Conservation (phyloP, 2,113 vertebrate species). For the Pampusana beccarii region DNA sequence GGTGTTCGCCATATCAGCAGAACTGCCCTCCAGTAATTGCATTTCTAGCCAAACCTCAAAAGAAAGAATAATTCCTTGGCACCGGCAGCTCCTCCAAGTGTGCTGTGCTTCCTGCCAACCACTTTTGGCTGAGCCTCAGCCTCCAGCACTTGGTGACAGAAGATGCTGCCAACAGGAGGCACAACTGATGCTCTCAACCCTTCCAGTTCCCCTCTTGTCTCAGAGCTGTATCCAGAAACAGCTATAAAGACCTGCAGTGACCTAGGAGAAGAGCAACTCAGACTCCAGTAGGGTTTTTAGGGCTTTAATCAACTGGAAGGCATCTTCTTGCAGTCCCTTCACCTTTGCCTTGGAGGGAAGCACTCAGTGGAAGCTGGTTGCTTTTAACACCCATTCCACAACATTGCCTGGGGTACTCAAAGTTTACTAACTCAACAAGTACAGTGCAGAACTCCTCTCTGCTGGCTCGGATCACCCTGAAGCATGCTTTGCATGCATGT, state of each 20-base stretch:
- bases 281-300: neutral
- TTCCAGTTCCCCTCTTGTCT: neutral
- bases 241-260: neutral
- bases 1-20: neutral
- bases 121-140: neutral
- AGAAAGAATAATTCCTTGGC: neutral
- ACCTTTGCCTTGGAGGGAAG: neutral
- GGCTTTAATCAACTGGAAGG: neutral
- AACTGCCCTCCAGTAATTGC: neutral
- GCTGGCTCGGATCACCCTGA: neutral
- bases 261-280: neutral
- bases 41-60: constrained; percentile 1
- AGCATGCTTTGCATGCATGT: neutral
- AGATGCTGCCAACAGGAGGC: neutral
- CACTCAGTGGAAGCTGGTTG: neutral
- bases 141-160: neutral
- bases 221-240: neutral
- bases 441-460: neutral
- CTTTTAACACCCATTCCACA: neutral
- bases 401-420: accelerated
- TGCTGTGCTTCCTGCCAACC: neutral
- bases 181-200: neutral
- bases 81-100: neutral
- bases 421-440: neutral
- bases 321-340: neutral